phyloP scores from a whole-genome alignment of 92 coral and sea anemone species.

The Phenganax marumi region DNA sequence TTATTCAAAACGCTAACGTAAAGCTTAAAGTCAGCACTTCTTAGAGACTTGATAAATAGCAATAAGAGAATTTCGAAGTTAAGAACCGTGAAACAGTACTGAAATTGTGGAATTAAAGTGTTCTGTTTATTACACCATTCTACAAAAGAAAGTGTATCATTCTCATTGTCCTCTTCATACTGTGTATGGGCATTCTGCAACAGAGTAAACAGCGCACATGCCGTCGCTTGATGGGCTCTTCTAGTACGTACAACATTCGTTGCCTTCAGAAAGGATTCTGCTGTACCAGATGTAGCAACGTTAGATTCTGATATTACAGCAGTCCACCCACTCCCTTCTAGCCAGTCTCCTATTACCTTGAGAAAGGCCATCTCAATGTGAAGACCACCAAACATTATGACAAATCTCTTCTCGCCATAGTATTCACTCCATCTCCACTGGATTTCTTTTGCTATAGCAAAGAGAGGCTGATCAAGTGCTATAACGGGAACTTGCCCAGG shows the following conservation, averaged over 20 bases:
- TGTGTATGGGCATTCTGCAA: background rate
- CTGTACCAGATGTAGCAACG: slow-evolving; percentile 10
- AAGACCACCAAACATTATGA: slow-evolving; percentile 19
- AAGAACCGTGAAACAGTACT: slow-evolving; percentile 58
- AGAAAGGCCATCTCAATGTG: slow-evolving; percentile 16
- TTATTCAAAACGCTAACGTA: background rate
- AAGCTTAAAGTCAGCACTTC: slow-evolving; percentile 26
- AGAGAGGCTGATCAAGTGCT: slow-evolving; percentile 3
- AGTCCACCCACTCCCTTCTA: slow-evolving; percentile 15
- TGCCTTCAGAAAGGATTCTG: background rate
- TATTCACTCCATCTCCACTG: background rate
- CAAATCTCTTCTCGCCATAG: background rate
- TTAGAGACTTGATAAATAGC: slow-evolving; percentile 5
- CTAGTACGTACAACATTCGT: background rate
- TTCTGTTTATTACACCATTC: slow-evolving; percentile 53
- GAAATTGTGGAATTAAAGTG: slow-evolving; percentile 52
- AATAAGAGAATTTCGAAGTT: slow-evolving; percentile 20
- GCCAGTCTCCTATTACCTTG: background rate
- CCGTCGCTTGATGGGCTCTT: background rate
- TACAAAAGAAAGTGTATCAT: slow-evolving; percentile 48
- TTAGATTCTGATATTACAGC: background rate
- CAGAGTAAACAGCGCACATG: background rate
- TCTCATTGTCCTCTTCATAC: background rate
- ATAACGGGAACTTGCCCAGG: slow-evolving; percentile 29
- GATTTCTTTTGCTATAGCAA: background rate